Base-by-base conservation (phyloP, 1,140 invertebrate genomes). In the Rhagoletis zephyria region DNA sequence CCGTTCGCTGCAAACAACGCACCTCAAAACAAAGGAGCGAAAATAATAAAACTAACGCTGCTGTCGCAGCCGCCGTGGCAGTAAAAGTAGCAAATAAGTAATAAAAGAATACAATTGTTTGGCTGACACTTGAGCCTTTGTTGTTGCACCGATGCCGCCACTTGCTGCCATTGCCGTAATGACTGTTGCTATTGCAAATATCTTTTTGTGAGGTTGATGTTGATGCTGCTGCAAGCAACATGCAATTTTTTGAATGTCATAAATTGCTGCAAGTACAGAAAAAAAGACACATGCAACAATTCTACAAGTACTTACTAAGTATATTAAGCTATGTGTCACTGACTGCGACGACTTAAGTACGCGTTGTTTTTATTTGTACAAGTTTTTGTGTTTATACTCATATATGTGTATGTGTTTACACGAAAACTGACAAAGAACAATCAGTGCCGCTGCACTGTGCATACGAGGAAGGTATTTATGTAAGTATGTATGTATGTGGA, bases 31-130 rank as follows among this genome's bases (percentile, higher is more conserved):
- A 7, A 77, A 56, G 6, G n/a, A 56, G 16, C 9, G 56, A 51
- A 4, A 14, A 81, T 7, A 81, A 81, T 6, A 30, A 30, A 51
- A n/a, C 51, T 77, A 77, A 77, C 16, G n/a, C 19, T 14, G 42
- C 4, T 45, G 12, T 74, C 67, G 14, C n/a, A 30, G 64, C 67
- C 67, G 5, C 67, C 67, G 10, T 42, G 42, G 42, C 74, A 81
- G 74, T 81, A 56, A 81, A 81, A 81, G 74, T 81, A 48, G 74
- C 74, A 81, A 81, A 81, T 56, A 74, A 74, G 14, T 45, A 74
- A 81, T 56, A 81, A 81, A 81, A 81, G 70, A 14, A 48, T 10
- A 81, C 74, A 81, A 81, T 81, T 81, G n/a, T 81, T 81, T 81
- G 74, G 5, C 16, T n/a, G 48, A 81, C 48, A 81, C 48, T 81